phyloP scores from a whole-genome alignment of 1,140 invertebrate species.

The Bombus cullumanus region DNA sequence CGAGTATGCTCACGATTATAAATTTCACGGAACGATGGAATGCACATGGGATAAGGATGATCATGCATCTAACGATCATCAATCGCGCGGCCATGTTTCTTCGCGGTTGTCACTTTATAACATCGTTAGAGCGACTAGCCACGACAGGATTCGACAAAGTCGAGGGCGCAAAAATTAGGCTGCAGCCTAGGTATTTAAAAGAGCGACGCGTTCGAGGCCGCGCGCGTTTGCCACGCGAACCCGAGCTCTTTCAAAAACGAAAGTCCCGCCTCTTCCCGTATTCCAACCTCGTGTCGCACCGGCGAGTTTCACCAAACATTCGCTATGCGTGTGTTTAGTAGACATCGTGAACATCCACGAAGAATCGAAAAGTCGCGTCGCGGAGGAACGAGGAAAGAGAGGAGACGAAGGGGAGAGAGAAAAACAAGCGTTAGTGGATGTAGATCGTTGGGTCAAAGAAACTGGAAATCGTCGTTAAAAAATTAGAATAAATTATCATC shows the following conservation, averaged over 20 bases:
- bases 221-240: conserved; percentile 49
- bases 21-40: conserved; percentile 13
- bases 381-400: conserved; percentile 33
- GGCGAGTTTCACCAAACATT: conserved; percentile 74
- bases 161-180: conserved; percentile 26
- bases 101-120: no score
- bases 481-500: not conserved
- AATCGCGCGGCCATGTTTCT: not conserved
- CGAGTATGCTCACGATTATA: conserved; percentile 11
- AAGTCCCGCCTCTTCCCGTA: conserved; percentile 74
- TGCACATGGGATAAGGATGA: not conserved
- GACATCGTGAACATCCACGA: conserved; percentile 48
- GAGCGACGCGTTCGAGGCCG: conserved; percentile 62
- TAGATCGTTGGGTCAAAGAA: not conserved
- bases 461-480: not conserved
- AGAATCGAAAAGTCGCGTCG: conserved; percentile 53
- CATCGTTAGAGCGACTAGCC: not conserved
- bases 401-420: conserved; percentile 11
- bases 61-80: not conserved
- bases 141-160: not conserved
- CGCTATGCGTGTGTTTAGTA: conserved; percentile 59
- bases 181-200: conserved; percentile 42
- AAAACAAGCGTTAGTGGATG: conserved; percentile 28
- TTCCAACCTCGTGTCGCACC: conserved; percentile 70
- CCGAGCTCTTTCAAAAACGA: conserved; percentile 73